These are phyloP conservation scores for Amblyopsis hoosieri DNA, from an alignment of 2,797 vertebrate species.

Conservation along the genomic window DNA sequence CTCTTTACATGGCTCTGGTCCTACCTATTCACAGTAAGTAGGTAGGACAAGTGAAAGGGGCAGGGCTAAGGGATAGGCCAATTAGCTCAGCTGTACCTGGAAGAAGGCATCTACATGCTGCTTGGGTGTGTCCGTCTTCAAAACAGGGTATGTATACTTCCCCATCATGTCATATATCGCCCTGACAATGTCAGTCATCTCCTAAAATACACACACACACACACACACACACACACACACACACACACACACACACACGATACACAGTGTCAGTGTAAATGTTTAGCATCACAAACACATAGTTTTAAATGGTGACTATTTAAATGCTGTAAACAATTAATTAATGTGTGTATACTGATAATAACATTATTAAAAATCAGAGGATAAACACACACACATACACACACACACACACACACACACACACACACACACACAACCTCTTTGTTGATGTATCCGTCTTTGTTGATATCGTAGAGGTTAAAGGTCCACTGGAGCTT, in stretches of 20 bases:
- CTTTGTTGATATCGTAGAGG: constrained; percentile 96
- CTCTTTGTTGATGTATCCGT: constrained; percentile 96
- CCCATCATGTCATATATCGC: constrained; percentile 99
- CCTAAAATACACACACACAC: constrained; percentile 67
- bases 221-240: neutral
- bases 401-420: neutral
- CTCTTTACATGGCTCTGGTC: too few relatives aligned
- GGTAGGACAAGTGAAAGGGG: neutral
- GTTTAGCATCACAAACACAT: constrained; percentile 1
- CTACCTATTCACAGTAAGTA: too few relatives aligned
- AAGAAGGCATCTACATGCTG: constrained; percentile 96
- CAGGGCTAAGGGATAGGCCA: neutral
- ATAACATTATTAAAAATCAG: too few relatives aligned
- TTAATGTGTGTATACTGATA: too few relatives aligned
- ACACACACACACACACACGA: constrained; percentile 2
- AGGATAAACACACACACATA: neutral
- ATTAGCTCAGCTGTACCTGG: constrained; percentile 75
- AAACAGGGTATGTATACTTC: constrained; percentile 91
- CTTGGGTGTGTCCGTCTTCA: constrained; percentile 90
- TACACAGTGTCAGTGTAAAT: neutral
- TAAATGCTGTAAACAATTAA: too few relatives aligned
- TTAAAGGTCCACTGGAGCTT: constrained; percentile 98
- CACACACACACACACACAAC: constrained; percentile 52
- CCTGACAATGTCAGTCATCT: constrained; percentile 96
- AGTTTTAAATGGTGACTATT: neutral